Conservation (phyloP, 2,113 vertebrate species). For the Bos indicus region DNA sequence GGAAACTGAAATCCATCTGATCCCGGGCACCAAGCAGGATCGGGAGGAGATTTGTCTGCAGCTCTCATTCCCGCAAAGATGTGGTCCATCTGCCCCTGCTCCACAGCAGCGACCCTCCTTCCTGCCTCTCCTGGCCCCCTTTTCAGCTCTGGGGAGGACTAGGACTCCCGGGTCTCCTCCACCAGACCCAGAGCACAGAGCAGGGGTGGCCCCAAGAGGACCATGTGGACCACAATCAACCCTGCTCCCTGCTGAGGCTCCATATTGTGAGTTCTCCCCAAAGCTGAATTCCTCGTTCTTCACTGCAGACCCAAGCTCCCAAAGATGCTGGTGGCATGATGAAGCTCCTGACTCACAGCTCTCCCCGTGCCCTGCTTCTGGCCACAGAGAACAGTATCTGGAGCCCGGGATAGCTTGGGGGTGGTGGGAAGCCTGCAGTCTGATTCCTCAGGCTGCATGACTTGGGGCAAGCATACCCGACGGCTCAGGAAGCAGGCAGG, state of each 20-base stretch:
- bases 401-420: background rate
- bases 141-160: background rate
- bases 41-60: background rate
- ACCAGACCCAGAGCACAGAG: background rate
- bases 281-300: background rate
- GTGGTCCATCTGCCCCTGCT: background rate
- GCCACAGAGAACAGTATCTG: background rate
- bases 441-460: rapidly evolving
- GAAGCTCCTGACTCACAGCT: background rate
- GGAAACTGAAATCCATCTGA: background rate
- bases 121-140: rapidly evolving
- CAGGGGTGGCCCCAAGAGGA: rapidly evolving
- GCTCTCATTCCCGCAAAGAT: background rate
- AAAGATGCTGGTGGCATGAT: background rate
- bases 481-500: background rate
- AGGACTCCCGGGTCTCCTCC: background rate
- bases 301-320: background rate
- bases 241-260: background rate
- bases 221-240: background rate
- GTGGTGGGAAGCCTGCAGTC: background rate
- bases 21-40: rapidly evolving
- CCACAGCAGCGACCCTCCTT: too few relatives aligned
- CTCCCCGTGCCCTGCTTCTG: background rate
- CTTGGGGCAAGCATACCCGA: too few relatives aligned
- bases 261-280: background rate